These are phyloP conservation scores for Mythimna vitellina DNA, from an alignment of 2,888 invertebrate species.

Conservation along the genomic window DNA sequence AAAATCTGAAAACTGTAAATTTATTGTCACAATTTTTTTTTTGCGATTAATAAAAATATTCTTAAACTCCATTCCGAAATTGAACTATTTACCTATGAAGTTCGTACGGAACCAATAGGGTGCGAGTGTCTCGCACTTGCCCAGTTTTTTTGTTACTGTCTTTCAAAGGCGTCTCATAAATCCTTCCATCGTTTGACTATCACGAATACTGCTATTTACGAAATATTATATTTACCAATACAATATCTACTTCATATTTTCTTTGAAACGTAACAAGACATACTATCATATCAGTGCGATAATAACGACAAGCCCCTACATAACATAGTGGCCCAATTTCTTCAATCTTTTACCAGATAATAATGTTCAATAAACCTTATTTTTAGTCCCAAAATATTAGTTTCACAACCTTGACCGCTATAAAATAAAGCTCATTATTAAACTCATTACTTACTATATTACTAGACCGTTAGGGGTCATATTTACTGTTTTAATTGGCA, in stretches of 20 bases:
- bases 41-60: too few relatives aligned
- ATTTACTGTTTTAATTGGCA: slow-evolving; percentile 52
- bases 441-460: slow-evolving; percentile 33
- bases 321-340: slow-evolving; percentile 50
- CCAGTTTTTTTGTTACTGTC: background rate
- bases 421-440: slow-evolving; percentile 48
- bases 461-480: slow-evolving; percentile 33
- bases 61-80: too few relatives aligned
- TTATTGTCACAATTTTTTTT: too few relatives aligned
- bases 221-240: background rate
- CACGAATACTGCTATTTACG: slow-evolving; percentile 1
- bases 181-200: background rate
- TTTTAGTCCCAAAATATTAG: slow-evolving; percentile 12
- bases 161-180: background rate
- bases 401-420: slow-evolving; percentile 21
- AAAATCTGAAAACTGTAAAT: too few relatives aligned
- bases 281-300: slow-evolving; percentile 41
- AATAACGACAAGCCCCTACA: slow-evolving; percentile 42
- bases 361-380: slow-evolving; percentile 6
- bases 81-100: too few relatives aligned
- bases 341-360: slow-evolving; percentile 43
- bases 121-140: too few relatives aligned
- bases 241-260: slow-evolving; percentile 14
- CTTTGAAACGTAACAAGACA: slow-evolving; percentile 9
- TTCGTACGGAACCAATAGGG: too few relatives aligned